These are phyloP conservation scores for Drosophila yooni DNA, from an alignment of 2,888 invertebrate genomes.

Conservation along the genomic window DNA sequence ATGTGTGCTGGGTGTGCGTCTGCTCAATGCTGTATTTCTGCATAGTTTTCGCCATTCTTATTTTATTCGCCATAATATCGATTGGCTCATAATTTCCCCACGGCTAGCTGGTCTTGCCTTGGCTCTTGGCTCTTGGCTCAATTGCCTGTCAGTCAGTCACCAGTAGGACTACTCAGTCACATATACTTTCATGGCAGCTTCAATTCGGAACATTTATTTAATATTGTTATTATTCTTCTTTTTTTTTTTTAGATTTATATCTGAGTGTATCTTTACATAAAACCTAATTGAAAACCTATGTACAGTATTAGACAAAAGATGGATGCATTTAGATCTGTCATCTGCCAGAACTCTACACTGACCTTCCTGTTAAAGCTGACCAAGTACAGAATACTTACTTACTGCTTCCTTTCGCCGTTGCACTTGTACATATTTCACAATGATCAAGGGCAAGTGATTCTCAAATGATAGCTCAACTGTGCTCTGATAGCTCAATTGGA, in stretches of 20 bases:
- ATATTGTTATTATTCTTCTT: background rate
- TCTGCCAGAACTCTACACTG: background rate
- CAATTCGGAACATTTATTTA: background rate
- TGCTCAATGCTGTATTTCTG: conserved; percentile 30
- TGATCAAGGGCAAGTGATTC: background rate
- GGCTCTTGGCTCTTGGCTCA: conserved; percentile 46
- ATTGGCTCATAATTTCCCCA: conserved; percentile 58
- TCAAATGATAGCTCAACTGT: no score
- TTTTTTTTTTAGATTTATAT: background rate
- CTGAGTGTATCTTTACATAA: background rate
- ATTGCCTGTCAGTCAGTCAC: conserved; percentile 34
- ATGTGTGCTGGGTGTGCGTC: conserved; percentile 33
- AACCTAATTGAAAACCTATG: background rate
- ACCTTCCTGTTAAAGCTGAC: background rate
- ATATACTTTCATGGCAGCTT: background rate
- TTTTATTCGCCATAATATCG: conserved; percentile 41
- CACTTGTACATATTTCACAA: background rate
- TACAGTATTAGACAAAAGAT: background rate
- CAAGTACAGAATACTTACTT: background rate
- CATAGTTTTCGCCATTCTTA: conserved; percentile 40
- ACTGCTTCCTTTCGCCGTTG: background rate
- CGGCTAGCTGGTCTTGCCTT: conserved; percentile 43
- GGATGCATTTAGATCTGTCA: background rate
- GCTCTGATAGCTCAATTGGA: background rate
- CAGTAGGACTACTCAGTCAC: no score